These are phyloP conservation scores for Metellina segmentata DNA, from an alignment of 2,888 invertebrate genomes.

Conservation along the genomic window DNA sequence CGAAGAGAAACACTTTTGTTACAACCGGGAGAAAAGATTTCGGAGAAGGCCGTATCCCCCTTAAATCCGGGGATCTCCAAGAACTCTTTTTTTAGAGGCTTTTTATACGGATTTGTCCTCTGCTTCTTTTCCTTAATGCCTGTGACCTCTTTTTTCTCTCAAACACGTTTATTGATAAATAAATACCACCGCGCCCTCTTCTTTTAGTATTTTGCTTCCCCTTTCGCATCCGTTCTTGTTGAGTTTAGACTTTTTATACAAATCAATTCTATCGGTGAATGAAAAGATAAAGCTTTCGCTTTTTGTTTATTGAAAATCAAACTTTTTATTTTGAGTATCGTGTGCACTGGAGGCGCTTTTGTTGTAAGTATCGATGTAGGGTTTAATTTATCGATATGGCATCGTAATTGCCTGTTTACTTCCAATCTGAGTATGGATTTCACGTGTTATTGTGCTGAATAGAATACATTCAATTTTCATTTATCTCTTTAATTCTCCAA, in stretches of 20 bases:
- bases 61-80: constrained; percentile 66
- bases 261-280: constrained; percentile 30
- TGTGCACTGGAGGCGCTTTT: neutral
- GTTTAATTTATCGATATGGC: neutral
- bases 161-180: constrained; percentile 66
- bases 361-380: neutral
- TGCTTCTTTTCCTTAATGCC: constrained; percentile 28
- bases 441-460: no score
- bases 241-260: constrained; percentile 27
- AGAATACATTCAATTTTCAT: no score
- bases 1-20: constrained; percentile 72
- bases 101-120: constrained; percentile 47
- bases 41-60: constrained; percentile 48
- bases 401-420: neutral
- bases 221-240: neutral
- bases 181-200: constrained; percentile 39
- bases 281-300: neutral
- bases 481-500: no score
- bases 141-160: constrained; percentile 25
- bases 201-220: neutral
- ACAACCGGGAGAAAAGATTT: constrained; percentile 59
- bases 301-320: constrained; percentile 29
- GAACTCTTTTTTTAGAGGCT: constrained; percentile 58
- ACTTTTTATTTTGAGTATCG: neutral
- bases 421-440: neutral